Evolutionary conservation across 2,888 invertebrate species (phyloP), one percentile per base, ranked within the genome.

Genomic region (Entomobrya multifasciata): DNA sequence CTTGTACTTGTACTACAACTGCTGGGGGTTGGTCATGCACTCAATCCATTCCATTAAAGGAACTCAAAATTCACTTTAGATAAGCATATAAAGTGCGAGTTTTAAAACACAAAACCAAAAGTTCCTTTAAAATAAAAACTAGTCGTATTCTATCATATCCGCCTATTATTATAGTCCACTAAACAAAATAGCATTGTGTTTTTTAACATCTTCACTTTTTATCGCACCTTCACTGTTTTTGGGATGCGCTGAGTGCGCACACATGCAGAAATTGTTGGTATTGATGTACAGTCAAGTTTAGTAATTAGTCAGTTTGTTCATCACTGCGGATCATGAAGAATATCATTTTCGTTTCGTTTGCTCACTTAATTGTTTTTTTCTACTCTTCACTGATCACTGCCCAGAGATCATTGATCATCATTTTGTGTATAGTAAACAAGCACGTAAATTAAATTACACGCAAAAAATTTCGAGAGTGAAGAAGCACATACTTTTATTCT

Each of bases 1-100:
- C 25, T 57, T 17, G 17, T 17, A 25, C 13, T 49, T 62, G 49
- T 30, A 67, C 25, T n/a, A n/a, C n/a, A n/a, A n/a, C n/a, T n/a
- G n/a, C n/a, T n/a, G n/a, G n/a, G n/a, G n/a, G n/a, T n/a, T 57
- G 67, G 52, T 70, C 80, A 80, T 80, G 80, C 80, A 80, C 80
- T 80, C 80, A 80, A 67, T 80, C 67, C 70, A 65, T 79, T 22
- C 17, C 62, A 70, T 49, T 80, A 67, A 25, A n/a, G n/a, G n/a
- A n/a, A n/a, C n/a, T n/a, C n/a, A n/a, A n/a, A 80, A 80, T 52
- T 80, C 52, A 55, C 52, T 55, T 55, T 55, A 55, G 52, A 55
- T 55, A 55, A 55, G 17, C 52, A 17, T n/a, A 17, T 17, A 55
- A 55, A n/a, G n/a, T n/a, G n/a, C n/a, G n/a, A n/a, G 6, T 55